These are phyloP conservation scores for Ochropleura leucogaster DNA, from an alignment of 2,888 invertebrate species.

Conservation along the genomic window DNA sequence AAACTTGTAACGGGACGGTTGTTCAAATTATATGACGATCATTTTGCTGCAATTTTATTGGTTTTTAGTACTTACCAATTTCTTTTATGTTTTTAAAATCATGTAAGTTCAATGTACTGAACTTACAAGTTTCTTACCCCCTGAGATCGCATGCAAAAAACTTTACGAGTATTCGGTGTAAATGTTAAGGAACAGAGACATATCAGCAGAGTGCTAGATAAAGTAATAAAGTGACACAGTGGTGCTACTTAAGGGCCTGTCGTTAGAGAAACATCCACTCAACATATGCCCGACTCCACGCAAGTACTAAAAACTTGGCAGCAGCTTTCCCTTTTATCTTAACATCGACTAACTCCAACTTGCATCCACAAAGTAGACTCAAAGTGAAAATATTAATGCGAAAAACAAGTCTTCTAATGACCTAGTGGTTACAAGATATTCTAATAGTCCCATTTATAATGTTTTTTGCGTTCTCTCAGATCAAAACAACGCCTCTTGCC, in stretches of 20 bases:
- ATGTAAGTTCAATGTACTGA: slow-evolving; percentile 46
- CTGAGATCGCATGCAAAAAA: not conserved
- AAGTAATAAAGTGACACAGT: slow-evolving; percentile 21
- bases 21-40: slow-evolving; percentile 12
- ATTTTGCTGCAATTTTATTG: slow-evolving; percentile 24
- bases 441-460: slow-evolving; percentile 67
- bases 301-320: slow-evolving; percentile 54
- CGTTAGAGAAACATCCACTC: slow-evolving; percentile 24
- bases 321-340: slow-evolving; percentile 67
- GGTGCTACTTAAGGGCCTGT: slow-evolving; percentile 30
- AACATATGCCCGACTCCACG: slow-evolving; percentile 36
- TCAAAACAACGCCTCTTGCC: slow-evolving; percentile 58
- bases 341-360: slow-evolving; percentile 58
- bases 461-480: slow-evolving; percentile 60
- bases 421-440: slow-evolving; percentile 63
- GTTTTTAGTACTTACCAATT: slow-evolving; percentile 11
- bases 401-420: slow-evolving; percentile 69
- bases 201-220: slow-evolving; percentile 17
- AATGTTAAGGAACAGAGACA: slow-evolving; percentile 5
- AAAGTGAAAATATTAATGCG: slow-evolving; percentile 69
- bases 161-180: not conserved
- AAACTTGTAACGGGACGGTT: slow-evolving; percentile 23
- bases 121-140: slow-evolving; percentile 25
- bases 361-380: slow-evolving; percentile 60
- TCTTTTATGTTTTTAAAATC: slow-evolving; percentile 6